Conservation (phyloP, 2,113 vertebrate species). For the Hypomesus transpacificus region DNA sequence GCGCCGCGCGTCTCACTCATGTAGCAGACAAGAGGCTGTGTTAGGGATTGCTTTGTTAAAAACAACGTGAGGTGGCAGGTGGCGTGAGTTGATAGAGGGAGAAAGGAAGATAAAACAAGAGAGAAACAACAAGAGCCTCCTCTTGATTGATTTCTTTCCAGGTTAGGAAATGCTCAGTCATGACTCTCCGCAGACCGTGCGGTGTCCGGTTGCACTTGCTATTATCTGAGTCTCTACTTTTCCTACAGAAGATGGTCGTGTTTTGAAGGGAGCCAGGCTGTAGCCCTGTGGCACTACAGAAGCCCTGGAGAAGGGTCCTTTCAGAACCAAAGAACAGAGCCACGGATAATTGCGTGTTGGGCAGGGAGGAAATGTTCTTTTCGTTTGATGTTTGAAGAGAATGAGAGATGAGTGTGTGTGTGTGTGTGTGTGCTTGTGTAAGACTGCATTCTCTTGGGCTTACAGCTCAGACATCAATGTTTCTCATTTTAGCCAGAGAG, state of each 20-base stretch:
- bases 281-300: background rate
- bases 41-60: background rate
- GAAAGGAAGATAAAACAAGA: background rate
- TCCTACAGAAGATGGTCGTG: background rate
- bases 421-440: background rate
- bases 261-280: background rate
- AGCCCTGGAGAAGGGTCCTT: background rate
- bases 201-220: too few relatives aligned
- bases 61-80: too few relatives aligned
- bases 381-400: conserved; percentile 25
- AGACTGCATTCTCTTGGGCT: background rate
- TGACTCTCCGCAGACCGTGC: too few relatives aligned
- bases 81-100: background rate
- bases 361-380: background rate
- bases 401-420: background rate
- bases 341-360: background rate
- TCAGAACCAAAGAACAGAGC: background rate
- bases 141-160: too few relatives aligned
- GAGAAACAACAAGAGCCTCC: background rate
- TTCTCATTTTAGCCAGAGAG: too few relatives aligned
- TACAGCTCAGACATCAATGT: background rate
- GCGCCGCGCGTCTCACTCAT: too few relatives aligned
- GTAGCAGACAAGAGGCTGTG: too few relatives aligned
- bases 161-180: too few relatives aligned
- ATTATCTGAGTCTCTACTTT: background rate